These are phyloP conservation scores for Acholoe squamosa DNA, from an alignment of 2,888 invertebrate species.

Conservation along the genomic window DNA sequence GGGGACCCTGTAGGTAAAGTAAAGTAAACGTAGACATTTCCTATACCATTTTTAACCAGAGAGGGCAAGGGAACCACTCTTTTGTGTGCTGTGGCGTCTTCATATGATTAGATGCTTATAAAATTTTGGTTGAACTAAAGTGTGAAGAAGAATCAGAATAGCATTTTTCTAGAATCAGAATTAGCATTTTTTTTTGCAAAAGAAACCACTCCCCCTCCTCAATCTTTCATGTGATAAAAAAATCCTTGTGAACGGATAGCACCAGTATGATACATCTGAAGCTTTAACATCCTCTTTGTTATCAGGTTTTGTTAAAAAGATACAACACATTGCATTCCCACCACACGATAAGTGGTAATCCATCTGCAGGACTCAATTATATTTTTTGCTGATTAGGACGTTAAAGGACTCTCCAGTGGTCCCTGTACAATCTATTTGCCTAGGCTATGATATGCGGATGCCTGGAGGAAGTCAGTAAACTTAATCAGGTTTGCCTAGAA, in stretches of 20 bases:
- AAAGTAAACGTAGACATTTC: too few species aligned
- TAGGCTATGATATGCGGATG: not conserved
- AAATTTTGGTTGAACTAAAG: too few species aligned
- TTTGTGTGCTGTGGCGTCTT: too few species aligned
- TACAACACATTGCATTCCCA: not conserved
- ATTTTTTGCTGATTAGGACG: conserved; percentile 43
- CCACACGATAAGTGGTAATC: not conserved
- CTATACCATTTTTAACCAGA: too few species aligned
- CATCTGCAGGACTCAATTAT: conserved; percentile 19
- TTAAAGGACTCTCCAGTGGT: not conserved
- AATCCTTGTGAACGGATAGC: too few species aligned
- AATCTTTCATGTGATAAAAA: not conserved
- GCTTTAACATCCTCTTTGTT: not conserved
- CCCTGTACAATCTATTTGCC: conserved; percentile 24
- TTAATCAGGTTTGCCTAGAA: conserved; percentile 57
- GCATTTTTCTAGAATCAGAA: too few species aligned
- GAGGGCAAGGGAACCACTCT: too few species aligned
- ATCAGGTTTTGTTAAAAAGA: not conserved
- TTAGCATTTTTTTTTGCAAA: too few species aligned
- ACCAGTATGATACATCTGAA: not conserved
- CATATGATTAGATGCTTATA: too few species aligned
- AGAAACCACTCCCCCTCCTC: too few species aligned
- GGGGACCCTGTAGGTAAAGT: too few species aligned
- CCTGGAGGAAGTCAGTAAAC: conserved; percentile 35
- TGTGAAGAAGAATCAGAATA: too few species aligned